Evolutionary conservation across 2,888 invertebrate species (phyloP).

Genomic region (Mesorhabditis sp.): DNA sequence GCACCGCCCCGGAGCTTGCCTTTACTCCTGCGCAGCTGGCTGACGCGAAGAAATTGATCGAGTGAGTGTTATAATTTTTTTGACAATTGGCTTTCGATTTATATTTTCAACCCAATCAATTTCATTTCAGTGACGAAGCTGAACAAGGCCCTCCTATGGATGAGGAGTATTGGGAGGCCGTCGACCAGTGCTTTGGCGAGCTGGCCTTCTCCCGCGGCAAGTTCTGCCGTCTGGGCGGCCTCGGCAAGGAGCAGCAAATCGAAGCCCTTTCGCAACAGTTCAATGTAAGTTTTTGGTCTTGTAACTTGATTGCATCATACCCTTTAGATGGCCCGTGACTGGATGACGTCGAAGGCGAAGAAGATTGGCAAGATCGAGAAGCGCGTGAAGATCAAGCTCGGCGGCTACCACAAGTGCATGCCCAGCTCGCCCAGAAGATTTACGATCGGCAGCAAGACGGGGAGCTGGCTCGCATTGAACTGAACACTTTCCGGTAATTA

Average conservation of each 20-base stretch:
- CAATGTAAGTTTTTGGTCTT: slow-evolving; percentile 25
- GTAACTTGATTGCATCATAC: slow-evolving; percentile 1
- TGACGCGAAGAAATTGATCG: slow-evolving; percentile 33
- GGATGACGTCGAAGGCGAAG: slow-evolving; percentile 95
- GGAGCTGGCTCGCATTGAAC: slow-evolving; percentile 81
- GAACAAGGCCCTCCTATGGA: slow-evolving; percentile 32
- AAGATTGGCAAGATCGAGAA: slow-evolving; percentile 95
- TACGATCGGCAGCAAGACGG: slow-evolving; percentile 72
- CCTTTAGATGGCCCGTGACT: slow-evolving; percentile 75
- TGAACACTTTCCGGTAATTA: slow-evolving; percentile 40
- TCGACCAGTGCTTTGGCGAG: slow-evolving; percentile 48
- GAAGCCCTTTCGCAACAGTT: slow-evolving; percentile 50
- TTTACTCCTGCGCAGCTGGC: slow-evolving; percentile 37
- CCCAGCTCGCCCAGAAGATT: slow-evolving; percentile 69
- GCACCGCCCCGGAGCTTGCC: slow-evolving; percentile 35
- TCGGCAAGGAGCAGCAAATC: slow-evolving; percentile 45
- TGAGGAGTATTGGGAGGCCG: slow-evolving; percentile 44
- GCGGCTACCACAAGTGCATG: slow-evolving; percentile 74
- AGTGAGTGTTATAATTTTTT: slow-evolving; percentile 11
- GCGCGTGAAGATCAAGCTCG: slow-evolving; percentile 89
- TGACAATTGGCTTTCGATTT: neutral
- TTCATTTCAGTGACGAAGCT: slow-evolving; percentile 21
- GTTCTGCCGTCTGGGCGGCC: slow-evolving; percentile 43
- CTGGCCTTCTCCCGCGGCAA: slow-evolving; percentile 40
- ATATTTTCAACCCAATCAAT: neutral